These are phyloP conservation scores for Umimayanthus chanpuru DNA, from an alignment of 92 coral and sea anemone species.

Conservation along the genomic window DNA sequence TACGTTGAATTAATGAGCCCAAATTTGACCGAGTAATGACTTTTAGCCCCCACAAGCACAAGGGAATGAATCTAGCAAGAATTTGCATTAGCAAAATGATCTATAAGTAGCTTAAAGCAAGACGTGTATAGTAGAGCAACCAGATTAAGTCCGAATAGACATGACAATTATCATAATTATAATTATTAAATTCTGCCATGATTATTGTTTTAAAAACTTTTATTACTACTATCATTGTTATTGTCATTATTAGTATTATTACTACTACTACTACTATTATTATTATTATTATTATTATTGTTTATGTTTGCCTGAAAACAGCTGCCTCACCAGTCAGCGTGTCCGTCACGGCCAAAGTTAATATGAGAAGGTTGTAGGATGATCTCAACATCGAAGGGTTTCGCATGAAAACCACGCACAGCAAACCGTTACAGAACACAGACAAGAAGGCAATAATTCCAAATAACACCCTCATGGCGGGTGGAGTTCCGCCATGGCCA, in stretches of 20 bases:
- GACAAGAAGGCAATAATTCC: conserved; percentile 43
- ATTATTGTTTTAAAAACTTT: not conserved
- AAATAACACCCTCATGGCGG: conserved; percentile 28
- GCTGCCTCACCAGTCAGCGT: conserved; percentile 25
- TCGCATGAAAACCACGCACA: conserved; percentile 33
- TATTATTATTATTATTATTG: not conserved
- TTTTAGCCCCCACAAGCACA: too few species aligned
- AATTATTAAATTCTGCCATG: too few species aligned
- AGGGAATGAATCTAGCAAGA: too few species aligned
- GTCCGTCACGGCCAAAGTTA: conserved; percentile 32
- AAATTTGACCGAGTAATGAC: too few species aligned
- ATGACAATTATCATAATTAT: too few species aligned
- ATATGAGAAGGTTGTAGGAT: conserved; percentile 23
- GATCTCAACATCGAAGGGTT: conserved; percentile 25
- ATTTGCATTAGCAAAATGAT: too few species aligned
- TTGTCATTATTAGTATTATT: not conserved
- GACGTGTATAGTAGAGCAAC: too few species aligned
- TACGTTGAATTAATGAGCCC: too few species aligned
- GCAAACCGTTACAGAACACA: conserved; percentile 29
- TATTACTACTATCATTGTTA: not conserved
- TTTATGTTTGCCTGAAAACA: not conserved
- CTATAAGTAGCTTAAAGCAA: too few species aligned
- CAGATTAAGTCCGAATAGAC: too few species aligned
- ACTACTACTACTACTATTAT: too few species aligned
- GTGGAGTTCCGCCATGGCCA: conserved; percentile 13